A percentile compares a stretch with the other conserved stretches of the same genome.
Evolutionary conservation across 2,113 vertebrate species (phyloP).

Genomic region (Centropristis striata): DNA sequence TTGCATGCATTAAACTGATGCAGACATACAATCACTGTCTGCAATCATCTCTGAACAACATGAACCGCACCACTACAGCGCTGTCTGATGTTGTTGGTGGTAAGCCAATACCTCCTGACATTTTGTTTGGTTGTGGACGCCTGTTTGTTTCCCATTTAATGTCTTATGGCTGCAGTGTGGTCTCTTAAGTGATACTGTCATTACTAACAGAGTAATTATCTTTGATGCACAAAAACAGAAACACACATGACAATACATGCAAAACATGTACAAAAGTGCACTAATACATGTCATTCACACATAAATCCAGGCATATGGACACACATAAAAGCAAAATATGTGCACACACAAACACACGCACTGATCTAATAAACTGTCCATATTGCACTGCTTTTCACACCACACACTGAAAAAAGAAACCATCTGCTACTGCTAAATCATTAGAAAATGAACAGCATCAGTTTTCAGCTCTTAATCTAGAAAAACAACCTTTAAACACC

Average conservation of each 20-base stretch:
- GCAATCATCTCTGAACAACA: neutral
- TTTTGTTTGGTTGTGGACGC: neutral
- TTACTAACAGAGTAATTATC: neutral
- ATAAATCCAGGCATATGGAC: neutral
- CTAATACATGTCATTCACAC: neutral
- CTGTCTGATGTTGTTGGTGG: neutral
- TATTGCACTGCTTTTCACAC: neutral
- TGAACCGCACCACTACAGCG: neutral
- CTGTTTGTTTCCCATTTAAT: slow-evolving; percentile 15
- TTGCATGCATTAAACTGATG: neutral
- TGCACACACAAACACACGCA: neutral
- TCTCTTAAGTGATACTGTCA: neutral
- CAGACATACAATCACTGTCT: neutral
- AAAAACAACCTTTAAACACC: slow-evolving; percentile 26
- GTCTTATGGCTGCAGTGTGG: neutral
- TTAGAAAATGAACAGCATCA: slow-evolving; percentile 16
- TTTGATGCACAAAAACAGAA: neutral
- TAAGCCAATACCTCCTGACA: neutral
- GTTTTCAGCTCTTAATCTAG: neutral
- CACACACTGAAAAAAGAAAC: slow-evolving; percentile 4
- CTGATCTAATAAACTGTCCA: neutral
- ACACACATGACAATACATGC: neutral
- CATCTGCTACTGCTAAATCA: slow-evolving; percentile 37
- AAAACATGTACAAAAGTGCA: neutral
- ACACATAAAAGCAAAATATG: neutral